Evolutionary conservation across 2,797 vertebrate species (phyloP), one percentile per base, ranked within the genome.

Genomic region (Cossypha caffra): DNA sequence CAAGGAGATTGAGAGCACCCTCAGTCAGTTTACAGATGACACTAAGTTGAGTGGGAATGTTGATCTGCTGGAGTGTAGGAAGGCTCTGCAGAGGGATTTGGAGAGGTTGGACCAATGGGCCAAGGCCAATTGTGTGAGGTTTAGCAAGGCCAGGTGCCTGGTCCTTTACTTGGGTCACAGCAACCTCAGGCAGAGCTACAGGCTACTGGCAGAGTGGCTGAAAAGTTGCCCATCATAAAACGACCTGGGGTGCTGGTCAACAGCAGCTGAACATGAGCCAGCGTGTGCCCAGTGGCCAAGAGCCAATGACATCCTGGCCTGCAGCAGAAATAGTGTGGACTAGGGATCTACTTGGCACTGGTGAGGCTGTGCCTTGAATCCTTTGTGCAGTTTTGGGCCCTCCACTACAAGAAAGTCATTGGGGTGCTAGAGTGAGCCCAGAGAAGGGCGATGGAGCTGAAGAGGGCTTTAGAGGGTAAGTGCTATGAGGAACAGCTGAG

Each of bases 1-100:
- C 0, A 3, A 62, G 33, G 47, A 45, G 28, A 45, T 31, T 0
- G 1, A 71, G 17, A 37, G 17, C n/a, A 31, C 10, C 37, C 9
- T 63, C 37, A 51, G 23, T 61, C 38, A 45, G 33, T 71, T 62
- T 71, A 57, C 18, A 45, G 37, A 18, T 62, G 57, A 28, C 23
- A 45, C 48, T 21, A 26, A n/a, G 17, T 1, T 38, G 48, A 37
- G 33, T 5, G 15, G 26, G 15, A 62, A 52, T 52, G 17, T 28
- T 52, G 9, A 23, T n/a, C 67, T 71, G 23, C 33, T 62, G 48
- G 7, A 62, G 7, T 7, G 12, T 28, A 47, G 40, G 10, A 71
- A 61, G 26, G 23, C 47, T 61, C 47, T 61, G 26, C 66, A 61
- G n/a, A 37, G 20, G 31, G 13, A 52, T 81, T 48, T 61, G 55